Evolutionary conservation across 2,888 invertebrate species (phyloP).

Genomic region (Cheiracanthium punctorium): DNA sequence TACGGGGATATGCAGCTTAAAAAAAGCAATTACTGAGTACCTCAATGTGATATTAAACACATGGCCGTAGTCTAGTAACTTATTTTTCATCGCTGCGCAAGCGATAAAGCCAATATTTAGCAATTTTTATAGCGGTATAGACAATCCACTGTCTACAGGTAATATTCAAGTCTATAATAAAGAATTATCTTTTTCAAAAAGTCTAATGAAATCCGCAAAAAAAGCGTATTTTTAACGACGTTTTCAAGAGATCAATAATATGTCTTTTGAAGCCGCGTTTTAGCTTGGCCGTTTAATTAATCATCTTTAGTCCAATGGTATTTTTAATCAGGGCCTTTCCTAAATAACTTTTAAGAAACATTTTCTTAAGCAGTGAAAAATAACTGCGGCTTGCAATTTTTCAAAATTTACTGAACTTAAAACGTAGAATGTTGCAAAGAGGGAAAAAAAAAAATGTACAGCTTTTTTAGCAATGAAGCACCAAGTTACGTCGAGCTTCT

Average conservation of each 20-base stretch:
- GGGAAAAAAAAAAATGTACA: constrained; percentile 10
- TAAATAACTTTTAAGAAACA: constrained; percentile 48
- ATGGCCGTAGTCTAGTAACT: not conserved
- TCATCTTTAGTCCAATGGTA: constrained; percentile 59
- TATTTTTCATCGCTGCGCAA: not conserved
- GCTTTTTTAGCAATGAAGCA: constrained; percentile 18
- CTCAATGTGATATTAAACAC: not conserved
- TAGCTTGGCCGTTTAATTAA: constrained; percentile 53
- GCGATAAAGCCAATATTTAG: not conserved
- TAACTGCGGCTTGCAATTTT: constrained; percentile 41
- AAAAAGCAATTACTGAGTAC: constrained; percentile 5
- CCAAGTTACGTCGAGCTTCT: not conserved
- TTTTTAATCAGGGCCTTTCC: constrained; percentile 52
- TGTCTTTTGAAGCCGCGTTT: constrained; percentile 51
- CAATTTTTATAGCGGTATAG: not conserved
- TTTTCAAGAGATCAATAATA: constrained; percentile 60
- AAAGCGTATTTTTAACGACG: constrained; percentile 41
- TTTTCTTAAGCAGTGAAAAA: constrained; percentile 51
- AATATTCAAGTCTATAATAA: constrained; percentile 13
- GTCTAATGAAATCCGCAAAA: constrained; percentile 9
- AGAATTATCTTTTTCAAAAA: not conserved
- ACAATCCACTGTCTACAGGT: constrained; percentile 1
- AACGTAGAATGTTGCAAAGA: not conserved
- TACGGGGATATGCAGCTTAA: not conserved
- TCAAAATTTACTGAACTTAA: constrained; percentile 50